phyloP scores from a whole-genome alignment of 2,888 invertebrate genomes.

The Nomada hirtipes region DNA sequence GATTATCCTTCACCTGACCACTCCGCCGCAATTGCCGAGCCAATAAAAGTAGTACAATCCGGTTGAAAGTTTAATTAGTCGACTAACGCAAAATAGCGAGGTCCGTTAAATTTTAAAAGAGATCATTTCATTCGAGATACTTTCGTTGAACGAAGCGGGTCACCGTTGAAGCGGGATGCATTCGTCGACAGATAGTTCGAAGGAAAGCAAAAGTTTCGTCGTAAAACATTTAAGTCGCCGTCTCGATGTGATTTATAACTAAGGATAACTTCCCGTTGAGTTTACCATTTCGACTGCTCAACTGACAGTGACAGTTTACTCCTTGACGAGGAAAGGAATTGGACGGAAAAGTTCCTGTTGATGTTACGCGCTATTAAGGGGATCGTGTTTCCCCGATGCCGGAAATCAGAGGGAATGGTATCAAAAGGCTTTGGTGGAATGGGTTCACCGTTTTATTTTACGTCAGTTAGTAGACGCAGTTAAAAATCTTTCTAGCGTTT shows the following conservation, averaged over 20 bases:
- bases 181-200: constrained; percentile 32
- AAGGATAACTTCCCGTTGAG: constrained; percentile 39
- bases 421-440: constrained; percentile 61
- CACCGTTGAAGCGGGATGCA: background rate
- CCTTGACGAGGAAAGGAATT: constrained; percentile 62
- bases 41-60: background rate
- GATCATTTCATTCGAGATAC: background rate
- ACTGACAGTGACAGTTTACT: constrained; percentile 65
- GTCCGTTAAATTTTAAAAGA: constrained; percentile 36
- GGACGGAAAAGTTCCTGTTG: constrained; percentile 71
- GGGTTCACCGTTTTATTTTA: constrained; percentile 56
- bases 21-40: too few relatives aligned
- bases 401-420: constrained; percentile 77
- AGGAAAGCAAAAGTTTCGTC: constrained; percentile 51
- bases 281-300: constrained; percentile 38
- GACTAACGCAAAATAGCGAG: background rate
- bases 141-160: background rate
- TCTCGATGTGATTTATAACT: constrained; percentile 61
- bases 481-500: constrained; percentile 33
- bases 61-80: constrained; percentile 17
- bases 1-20: background rate
- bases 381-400: constrained; percentile 79
- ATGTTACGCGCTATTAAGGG: constrained; percentile 81
- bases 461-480: constrained; percentile 45
- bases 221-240: constrained; percentile 54